Percentiles rank a stretch among this genome's conserved stretches.
Evolutionary conservation across 2,797 vertebrate species (phyloP).

Genomic region (Acridotheres tristis): DNA sequence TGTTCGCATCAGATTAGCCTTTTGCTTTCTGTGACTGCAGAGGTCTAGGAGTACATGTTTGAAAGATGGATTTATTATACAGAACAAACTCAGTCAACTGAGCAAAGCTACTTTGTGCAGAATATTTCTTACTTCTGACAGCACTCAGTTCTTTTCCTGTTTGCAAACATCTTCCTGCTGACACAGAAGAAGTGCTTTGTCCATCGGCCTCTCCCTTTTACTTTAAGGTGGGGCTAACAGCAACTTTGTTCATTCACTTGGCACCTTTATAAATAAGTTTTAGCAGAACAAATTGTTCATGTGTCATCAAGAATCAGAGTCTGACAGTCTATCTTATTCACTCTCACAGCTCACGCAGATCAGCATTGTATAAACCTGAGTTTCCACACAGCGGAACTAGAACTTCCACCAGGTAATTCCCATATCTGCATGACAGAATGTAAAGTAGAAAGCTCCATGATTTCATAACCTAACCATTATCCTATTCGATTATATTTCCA

Average conservation of each 20-base stretch:
- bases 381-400: not conserved
- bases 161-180: not conserved
- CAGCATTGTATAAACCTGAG: not conserved
- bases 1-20: not conserved
- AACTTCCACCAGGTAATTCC: not conserved
- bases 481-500: not conserved
- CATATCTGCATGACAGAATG: not conserved
- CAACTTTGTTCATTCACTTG: not conserved
- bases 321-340: not conserved
- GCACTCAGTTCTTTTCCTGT: not conserved
- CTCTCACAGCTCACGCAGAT: not conserved
- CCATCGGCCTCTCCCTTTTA: not conserved
- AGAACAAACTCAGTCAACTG: not conserved
- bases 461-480: not conserved
- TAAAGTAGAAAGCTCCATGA: not conserved
- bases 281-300: conserved; percentile 5
- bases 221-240: not conserved
- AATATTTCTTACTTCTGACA: not conserved
- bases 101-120: not conserved
- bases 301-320: not conserved
- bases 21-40: not conserved
- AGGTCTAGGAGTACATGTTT: not conserved
- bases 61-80: not conserved
- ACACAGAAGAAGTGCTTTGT: not conserved
- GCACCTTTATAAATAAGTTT: not conserved